These are phyloP conservation scores for Cepaea hortensis DNA, from an alignment of 2,888 invertebrate genomes.

Conservation along the genomic window DNA sequence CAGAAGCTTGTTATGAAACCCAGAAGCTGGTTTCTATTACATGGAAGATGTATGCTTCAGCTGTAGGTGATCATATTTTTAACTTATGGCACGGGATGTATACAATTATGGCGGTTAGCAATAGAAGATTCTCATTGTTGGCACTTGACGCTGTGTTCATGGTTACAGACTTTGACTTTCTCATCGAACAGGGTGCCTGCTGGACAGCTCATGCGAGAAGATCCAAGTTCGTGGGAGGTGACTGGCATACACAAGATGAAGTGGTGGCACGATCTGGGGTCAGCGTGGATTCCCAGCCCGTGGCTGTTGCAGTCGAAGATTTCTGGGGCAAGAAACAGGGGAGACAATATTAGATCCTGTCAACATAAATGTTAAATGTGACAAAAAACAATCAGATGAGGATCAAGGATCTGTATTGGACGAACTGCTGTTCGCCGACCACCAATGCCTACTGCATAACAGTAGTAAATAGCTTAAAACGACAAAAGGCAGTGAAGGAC, in stretches of 20 bases:
- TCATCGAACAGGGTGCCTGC: conserved; percentile 54
- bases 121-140: conserved; percentile 26
- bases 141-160: conserved; percentile 52
- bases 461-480: no score
- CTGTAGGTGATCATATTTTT: no score
- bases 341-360: background rate
- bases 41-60: no score
- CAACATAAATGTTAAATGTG: background rate
- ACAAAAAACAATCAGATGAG: no score
- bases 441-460: no score
- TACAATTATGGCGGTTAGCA: conserved; percentile 6
- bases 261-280: conserved; percentile 54
- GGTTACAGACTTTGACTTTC: conserved; percentile 56
- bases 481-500: no score
- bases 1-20: no score
- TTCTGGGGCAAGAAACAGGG: conserved; percentile 15
- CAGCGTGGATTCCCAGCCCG: conserved; percentile 57
- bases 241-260: conserved; percentile 57
- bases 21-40: no score
- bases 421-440: no score
- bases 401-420: no score
- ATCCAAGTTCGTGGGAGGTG: conserved; percentile 43
- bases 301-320: conserved; percentile 51
- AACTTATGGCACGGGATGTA: no score
- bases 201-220: conserved; percentile 55